Base-by-base conservation (phyloP, 2,113 vertebrate species). In the Rhabdornis inornatus region DNA sequence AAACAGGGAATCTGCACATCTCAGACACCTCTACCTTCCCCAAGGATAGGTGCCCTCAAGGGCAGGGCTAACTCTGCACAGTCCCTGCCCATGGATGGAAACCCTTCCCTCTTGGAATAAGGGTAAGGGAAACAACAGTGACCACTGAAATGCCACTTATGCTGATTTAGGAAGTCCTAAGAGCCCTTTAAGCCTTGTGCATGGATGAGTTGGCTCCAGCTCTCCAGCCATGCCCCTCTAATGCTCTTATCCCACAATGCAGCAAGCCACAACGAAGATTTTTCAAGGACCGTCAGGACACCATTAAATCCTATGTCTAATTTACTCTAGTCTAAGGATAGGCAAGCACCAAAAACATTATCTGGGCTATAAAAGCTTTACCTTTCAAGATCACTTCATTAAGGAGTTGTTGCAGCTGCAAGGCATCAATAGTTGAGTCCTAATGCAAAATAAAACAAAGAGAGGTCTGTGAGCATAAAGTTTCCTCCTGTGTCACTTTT, bases 371-470 rank as follows among this genome's bases (percentile, higher is more conserved):
- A 74, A 93, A 91, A 84, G 39, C 39, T 87, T 81, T 97, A 98
- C 98, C 98, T 97, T 87, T 83, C 47, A 96, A 68, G 64, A 98
- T 24, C 70, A 98, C 95, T 70, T 97, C 97, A 84, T 98, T 98
- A 52, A 98, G 98, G 56, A 98, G 97, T 1, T 56, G 93, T 80
- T 98, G 97, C 66, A 98, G 96, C 61, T 97, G 96, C 1, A 11
- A 95, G 16, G 98, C 97, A 79, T 98, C 95, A 4, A 98, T 90
- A 68, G 78, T 27, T 30, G 78, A 90, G 11, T 47, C 90, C 98
- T 98, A 91, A 47, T 4, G 13, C 49, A 92, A 83, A 91, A 83
- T 3, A n/a, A 92, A 86, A 87, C 44, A 57, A 13, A 90, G 59
- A 84, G 35, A 77, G 0, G 5, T 31, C 52, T 75, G 63, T 88